A percentile compares a stretch with the other conserved stretches of the same genome.
Evolutionary conservation across 37 sponge, comb jelly and placozoan species (phyloP).

Genomic region (Agelas oroides): DNA sequence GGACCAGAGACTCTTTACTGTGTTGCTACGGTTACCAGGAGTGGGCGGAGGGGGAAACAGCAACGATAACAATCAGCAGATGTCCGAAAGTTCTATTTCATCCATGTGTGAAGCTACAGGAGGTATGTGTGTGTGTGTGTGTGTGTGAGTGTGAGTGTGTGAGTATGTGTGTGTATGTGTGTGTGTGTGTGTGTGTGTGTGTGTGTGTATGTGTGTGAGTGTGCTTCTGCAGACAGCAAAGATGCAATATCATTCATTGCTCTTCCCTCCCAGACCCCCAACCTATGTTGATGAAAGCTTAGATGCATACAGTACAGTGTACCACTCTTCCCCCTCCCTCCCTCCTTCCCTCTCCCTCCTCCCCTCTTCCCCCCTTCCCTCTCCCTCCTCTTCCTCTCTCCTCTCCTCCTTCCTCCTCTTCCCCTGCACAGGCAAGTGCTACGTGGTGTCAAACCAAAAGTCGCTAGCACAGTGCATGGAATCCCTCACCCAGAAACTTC

Average conservation of each 20-base stretch:
- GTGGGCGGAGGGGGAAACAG: conserved; percentile 34
- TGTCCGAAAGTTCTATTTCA: conserved; percentile 4
- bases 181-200: conserved; percentile 6
- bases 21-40: conserved; percentile 88
- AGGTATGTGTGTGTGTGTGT: conserved; percentile 67
- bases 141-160: conserved; percentile 27
- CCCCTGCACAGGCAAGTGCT: conserved; percentile 71
- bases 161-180: conserved; percentile 28
- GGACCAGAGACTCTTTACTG: conserved; percentile 96
- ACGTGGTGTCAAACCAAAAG: conserved; percentile 77
- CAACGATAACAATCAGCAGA: conserved; percentile 8
- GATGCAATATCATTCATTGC: background rate
- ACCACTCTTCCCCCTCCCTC: too few relatives aligned
- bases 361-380: too few relatives aligned
- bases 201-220: conserved; percentile 4
- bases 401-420: too few relatives aligned
- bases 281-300: too few relatives aligned
- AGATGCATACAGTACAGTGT: too few relatives aligned
- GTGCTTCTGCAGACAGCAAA: background rate
- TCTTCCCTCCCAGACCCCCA: too few relatives aligned
- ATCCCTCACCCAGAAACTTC: conserved; percentile 91
- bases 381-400: too few relatives aligned
- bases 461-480: conserved; percentile 90
- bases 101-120: conserved; percentile 94
- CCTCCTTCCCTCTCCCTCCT: too few relatives aligned